Evolutionary conservation across 2,113 vertebrate species (phyloP).

Genomic region (Gopherus flavomarginatus): DNA sequence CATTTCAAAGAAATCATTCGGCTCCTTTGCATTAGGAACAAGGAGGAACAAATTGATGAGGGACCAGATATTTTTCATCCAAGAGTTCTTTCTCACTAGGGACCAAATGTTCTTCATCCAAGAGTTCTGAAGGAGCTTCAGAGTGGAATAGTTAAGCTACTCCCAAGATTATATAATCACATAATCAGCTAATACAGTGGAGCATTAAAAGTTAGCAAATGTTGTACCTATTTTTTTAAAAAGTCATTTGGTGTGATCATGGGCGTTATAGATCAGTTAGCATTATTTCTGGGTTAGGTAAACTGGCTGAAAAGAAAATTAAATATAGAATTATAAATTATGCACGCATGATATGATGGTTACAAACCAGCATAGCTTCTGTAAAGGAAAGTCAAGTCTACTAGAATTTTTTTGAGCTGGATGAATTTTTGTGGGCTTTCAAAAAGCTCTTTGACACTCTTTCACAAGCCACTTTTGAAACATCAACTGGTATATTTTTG

Average conservation of each 20-base stretch:
- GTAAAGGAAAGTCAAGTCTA: background rate
- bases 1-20: background rate
- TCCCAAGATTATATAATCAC: background rate
- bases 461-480: background rate
- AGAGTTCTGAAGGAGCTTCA: background rate
- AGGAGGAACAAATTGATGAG: background rate
- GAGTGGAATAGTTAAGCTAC: background rate
- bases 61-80: too few relatives aligned
- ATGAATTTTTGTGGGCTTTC: background rate
- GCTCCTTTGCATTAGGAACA: background rate
- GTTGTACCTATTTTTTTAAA: background rate
- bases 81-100: background rate
- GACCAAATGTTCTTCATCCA: background rate
- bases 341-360: background rate
- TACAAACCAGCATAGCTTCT: background rate
- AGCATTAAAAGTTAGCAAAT: background rate
- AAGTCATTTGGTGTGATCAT: background rate
- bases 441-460: background rate
- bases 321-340: background rate
- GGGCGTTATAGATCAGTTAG: background rate
- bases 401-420: background rate
- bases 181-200: background rate
- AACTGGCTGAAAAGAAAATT: background rate
- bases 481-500: background rate
- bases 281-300: background rate